Evolutionary conservation across 2,113 vertebrate genomes (phyloP).

Genomic region (Gopherus flavomarginatus): DNA sequence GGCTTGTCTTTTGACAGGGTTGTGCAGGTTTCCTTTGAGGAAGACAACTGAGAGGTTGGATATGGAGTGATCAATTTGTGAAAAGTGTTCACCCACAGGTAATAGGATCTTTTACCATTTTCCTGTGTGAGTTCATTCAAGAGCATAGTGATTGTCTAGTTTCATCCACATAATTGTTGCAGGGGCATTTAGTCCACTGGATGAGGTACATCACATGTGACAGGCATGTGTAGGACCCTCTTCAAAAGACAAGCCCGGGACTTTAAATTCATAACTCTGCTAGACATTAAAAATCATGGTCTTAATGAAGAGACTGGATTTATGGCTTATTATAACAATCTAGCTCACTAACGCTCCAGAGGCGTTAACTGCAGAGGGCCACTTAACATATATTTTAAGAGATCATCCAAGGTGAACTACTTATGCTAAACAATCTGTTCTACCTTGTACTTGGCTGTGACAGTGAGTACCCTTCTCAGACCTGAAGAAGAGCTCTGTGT

Average conservation of each 20-base stretch:
- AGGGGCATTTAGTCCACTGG: not conserved
- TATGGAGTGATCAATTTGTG: not conserved
- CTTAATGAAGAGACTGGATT: not conserved
- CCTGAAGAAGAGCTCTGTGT: not conserved
- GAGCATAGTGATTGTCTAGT: not conserved
- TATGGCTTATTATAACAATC: not conserved
- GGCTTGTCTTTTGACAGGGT: not conserved
- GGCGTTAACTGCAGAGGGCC: not conserved
- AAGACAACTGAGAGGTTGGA: not conserved
- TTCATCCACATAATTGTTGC: not conserved
- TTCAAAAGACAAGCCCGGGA: not conserved
- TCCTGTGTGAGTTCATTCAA: not conserved
- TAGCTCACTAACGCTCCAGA: not conserved
- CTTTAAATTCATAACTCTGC: not conserved
- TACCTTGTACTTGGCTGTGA: not conserved
- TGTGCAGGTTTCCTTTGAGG: not conserved
- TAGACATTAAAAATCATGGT: not conserved
- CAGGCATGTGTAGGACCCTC: not conserved
- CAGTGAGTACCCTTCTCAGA: not conserved
- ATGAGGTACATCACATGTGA: not conserved
- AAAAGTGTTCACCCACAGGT: not conserved
- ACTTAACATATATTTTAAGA: not conserved
- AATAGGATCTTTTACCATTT: not conserved
- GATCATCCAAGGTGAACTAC: no score
- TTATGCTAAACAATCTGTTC: not conserved